Evolutionary conservation across 2,113 vertebrate genomes (phyloP).

Genomic region (Sula dactylatra): DNA sequence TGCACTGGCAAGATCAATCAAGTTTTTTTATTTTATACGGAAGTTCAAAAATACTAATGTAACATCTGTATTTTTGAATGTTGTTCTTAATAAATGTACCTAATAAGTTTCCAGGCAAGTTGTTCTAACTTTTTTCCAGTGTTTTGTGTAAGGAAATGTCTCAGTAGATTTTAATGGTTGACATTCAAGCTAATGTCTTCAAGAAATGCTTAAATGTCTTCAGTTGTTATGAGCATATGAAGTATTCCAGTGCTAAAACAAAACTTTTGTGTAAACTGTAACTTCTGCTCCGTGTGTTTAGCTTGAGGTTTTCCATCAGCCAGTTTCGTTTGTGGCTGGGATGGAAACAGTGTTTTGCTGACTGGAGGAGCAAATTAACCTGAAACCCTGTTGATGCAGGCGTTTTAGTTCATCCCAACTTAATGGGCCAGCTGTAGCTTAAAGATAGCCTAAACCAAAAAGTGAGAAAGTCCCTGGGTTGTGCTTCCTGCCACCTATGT

Average conservation of each 20-base stretch:
- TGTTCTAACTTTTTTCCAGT: background rate
- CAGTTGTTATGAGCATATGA: background rate
- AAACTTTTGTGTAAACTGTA: background rate
- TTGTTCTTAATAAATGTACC: conserved; percentile 8
- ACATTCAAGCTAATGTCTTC: background rate
- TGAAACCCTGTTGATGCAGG: background rate
- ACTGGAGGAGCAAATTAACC: background rate
- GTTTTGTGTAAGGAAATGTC: background rate
- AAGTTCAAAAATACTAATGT: background rate
- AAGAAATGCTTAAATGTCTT: background rate
- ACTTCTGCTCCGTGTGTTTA: background rate
- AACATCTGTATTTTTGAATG: background rate
- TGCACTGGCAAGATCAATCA: background rate
- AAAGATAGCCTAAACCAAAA: background rate
- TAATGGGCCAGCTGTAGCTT: background rate
- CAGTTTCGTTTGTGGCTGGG: background rate
- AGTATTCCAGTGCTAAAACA: background rate
- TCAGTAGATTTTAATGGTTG: background rate
- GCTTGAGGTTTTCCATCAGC: background rate
- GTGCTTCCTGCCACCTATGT: background rate
- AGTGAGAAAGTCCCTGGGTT: background rate
- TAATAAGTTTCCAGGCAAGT: background rate
- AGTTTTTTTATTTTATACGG: background rate
- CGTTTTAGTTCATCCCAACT: background rate
- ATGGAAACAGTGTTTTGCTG: background rate